Conservation (phyloP, 2,888 invertebrate species). For the Automeris io region DNA sequence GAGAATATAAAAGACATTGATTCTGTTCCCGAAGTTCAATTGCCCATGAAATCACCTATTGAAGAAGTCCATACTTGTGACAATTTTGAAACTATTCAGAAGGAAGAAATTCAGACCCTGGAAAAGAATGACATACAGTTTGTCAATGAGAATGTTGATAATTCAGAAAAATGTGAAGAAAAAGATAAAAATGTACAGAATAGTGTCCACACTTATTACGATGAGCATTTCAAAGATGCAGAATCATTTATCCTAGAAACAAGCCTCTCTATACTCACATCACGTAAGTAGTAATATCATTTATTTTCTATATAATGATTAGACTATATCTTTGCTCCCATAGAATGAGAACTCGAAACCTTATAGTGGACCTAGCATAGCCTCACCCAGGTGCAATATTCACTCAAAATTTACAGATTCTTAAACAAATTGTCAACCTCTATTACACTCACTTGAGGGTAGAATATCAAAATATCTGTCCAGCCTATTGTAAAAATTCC, state of each 20-base stretch:
- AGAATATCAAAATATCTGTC: no score
- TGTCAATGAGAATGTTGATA: conserved; percentile 27
- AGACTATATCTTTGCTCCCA: neutral
- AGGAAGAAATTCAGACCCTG: conserved; percentile 30
- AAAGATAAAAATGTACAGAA: conserved; percentile 42
- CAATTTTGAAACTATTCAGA: conserved; percentile 37
- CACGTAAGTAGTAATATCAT: conserved; percentile 44
- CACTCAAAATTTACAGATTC: no score
- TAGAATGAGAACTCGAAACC: neutral
- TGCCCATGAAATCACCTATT: conserved; percentile 11
- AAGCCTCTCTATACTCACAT: conserved; percentile 54
- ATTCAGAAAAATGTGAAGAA: conserved; percentile 35
- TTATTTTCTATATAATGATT: neutral
- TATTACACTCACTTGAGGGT: no score
- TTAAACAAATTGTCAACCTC: no score
- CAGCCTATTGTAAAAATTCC: no score
- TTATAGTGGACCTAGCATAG: no score
- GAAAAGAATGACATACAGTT: conserved; percentile 20
- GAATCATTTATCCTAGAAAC: conserved; percentile 86
- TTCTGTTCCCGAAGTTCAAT: conserved; percentile 16
- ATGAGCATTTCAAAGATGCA: conserved; percentile 86
- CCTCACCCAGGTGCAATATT: no score
- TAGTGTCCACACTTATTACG: conserved; percentile 65
- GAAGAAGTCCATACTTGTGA: conserved; percentile 31
- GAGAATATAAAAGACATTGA: conserved; percentile 28